These are phyloP conservation scores for Actinernus sp. DNA, from an alignment of 92 coral and sea anemone genomes.

Conservation along the genomic window DNA sequence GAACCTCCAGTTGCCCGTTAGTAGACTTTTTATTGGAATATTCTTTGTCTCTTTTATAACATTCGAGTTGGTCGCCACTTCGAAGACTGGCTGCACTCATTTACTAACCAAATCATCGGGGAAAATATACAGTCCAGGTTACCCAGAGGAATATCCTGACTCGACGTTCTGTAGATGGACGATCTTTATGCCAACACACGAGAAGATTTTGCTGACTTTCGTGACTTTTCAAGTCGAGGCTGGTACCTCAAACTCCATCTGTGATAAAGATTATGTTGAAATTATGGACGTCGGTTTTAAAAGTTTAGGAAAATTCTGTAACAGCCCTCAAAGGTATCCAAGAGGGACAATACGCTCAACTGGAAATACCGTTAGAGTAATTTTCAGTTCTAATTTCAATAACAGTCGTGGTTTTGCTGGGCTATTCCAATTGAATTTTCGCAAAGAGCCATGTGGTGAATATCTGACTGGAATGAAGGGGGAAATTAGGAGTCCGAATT, in stretches of 20 bases:
- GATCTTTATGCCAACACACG: slow-evolving; percentile 49
- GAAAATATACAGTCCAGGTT: slow-evolving; percentile 68
- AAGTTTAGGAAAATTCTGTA: slow-evolving; percentile 66
- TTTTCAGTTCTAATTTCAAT: slow-evolving; percentile 52
- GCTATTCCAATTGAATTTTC: slow-evolving; percentile 54
- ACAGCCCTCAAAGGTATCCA: slow-evolving; percentile 47
- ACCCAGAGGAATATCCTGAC: slow-evolving; percentile 56
- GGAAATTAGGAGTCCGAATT: slow-evolving; percentile 63
- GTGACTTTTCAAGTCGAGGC: slow-evolving; percentile 28
- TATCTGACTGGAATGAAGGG: slow-evolving; percentile 24
- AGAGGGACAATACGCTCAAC: slow-evolving; percentile 53
- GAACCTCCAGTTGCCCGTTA: too few relatives aligned
- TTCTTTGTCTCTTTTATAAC: too few relatives aligned
- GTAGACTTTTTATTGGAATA: too few relatives aligned
- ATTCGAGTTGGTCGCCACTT: too few relatives aligned
- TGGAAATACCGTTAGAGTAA: slow-evolving; percentile 33
- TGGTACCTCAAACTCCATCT: slow-evolving; percentile 20
- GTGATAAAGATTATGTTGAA: slow-evolving; percentile 66
- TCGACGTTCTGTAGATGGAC: slow-evolving; percentile 74
- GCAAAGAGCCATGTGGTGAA: slow-evolving; percentile 67
- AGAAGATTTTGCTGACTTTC: slow-evolving; percentile 62
- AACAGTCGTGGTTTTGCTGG: slow-evolving; percentile 3
- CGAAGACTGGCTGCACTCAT: too few relatives aligned
- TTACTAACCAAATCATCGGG: slow-evolving; percentile 33
- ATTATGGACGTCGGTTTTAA: slow-evolving; percentile 44